Conservation (phyloP, 2,113 vertebrate species). For the Podarcis raffonei region DNA sequence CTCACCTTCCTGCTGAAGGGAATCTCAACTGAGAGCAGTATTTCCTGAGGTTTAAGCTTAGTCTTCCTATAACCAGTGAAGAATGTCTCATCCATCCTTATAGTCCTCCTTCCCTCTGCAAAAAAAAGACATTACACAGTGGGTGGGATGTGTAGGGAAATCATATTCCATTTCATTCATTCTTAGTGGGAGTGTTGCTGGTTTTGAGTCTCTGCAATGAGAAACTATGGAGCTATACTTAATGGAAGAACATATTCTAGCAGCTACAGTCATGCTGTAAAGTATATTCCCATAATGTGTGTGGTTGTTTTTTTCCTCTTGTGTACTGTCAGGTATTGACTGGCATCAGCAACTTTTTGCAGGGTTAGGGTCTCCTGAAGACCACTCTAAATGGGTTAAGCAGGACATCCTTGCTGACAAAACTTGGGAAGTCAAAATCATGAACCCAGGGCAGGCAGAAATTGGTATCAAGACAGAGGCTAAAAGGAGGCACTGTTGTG, state of each 20-base stretch:
- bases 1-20: conserved; percentile 88
- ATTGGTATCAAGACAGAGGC: background rate
- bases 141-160: background rate
- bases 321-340: background rate
- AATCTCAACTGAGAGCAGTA: conserved; percentile 88
- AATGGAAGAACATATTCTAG: background rate
- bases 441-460: background rate
- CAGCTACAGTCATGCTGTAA: background rate
- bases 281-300: background rate
- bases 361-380: background rate
- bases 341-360: background rate
- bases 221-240: background rate
- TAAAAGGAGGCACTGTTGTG: no score
- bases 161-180: background rate
- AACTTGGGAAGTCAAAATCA: background rate
- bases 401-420: no score
- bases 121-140: background rate
- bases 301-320: background rate
- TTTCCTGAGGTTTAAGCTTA: conserved; percentile 80
- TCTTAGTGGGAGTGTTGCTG: background rate
- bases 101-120: conserved; percentile 80
- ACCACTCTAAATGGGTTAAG: background rate
- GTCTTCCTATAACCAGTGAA: conserved; percentile 92
- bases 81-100: conserved; percentile 88
- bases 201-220: conserved; percentile 21